Evolutionary conservation across 2,797 vertebrate genomes (phyloP).

Genomic region (Lagorchestes hirsutus): DNA sequence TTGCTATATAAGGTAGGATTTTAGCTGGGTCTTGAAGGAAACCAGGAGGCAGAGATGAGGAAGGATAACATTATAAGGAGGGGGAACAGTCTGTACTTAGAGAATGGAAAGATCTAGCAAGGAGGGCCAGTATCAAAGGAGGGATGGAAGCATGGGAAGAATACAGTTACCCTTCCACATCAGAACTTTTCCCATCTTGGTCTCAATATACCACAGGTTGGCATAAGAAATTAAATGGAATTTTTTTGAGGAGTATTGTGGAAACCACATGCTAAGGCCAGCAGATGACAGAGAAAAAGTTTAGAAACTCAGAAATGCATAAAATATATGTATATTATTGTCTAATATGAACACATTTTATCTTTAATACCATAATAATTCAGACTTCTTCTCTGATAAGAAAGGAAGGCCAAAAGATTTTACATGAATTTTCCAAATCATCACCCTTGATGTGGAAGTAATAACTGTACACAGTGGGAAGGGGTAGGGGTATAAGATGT

Average conservation of each 20-base stretch:
- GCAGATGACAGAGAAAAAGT: not conserved
- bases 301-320: not conserved
- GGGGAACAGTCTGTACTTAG: not conserved
- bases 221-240: not conserved
- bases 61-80: not conserved
- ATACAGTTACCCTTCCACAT: not conserved
- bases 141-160: not conserved
- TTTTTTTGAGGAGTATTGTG: not conserved
- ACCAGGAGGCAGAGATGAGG: not conserved
- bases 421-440: not conserved
- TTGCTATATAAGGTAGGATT: conserved; percentile 12
- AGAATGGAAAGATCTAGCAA: not conserved
- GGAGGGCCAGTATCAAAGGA: not conserved
- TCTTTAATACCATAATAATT: not conserved
- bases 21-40: conserved; percentile 17
- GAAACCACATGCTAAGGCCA: not conserved
- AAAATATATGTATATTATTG: not conserved
- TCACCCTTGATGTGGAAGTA: not conserved
- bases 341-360: not conserved
- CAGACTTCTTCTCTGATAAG: not conserved
- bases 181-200: not conserved
- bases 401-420: not conserved
- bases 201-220: not conserved
- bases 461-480: not conserved
- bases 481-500: not conserved